These are phyloP conservation scores for Ochotona curzoniae DNA, from an alignment of 2,113 vertebrate species.

Conservation along the genomic window DNA sequence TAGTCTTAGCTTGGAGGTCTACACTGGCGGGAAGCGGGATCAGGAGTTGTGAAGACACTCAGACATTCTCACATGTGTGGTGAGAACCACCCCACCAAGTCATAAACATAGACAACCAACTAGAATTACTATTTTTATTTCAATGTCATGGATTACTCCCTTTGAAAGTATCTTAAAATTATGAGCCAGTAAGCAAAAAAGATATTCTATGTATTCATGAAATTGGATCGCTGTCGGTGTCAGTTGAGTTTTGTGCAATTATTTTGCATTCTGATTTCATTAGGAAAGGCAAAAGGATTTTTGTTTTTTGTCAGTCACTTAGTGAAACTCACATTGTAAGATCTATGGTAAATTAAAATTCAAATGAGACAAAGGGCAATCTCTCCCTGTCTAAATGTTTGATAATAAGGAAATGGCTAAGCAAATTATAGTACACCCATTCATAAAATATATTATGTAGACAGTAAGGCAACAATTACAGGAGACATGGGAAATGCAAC, in stretches of 20 bases:
- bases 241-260: background rate
- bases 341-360: slow-evolving; percentile 56
- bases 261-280: slow-evolving; percentile 43
- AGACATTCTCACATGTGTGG: too few species aligned
- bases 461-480: slow-evolving; percentile 36
- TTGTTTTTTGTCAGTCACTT: background rate
- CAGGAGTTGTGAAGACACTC: too few species aligned
- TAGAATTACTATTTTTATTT: background rate
- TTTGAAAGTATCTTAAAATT: slow-evolving; percentile 1
- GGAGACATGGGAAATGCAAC: background rate
- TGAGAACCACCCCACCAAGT: too few species aligned
- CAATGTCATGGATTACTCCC: background rate
- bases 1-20: too few species aligned
- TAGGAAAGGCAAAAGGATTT: background rate
- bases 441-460: slow-evolving; percentile 27
- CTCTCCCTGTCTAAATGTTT: background rate
- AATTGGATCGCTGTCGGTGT: background rate
- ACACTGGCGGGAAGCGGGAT: too few species aligned
- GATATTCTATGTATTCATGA: background rate
- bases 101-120: too few species aligned
- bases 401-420: slow-evolving; percentile 41
- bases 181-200: slow-evolving; percentile 23
- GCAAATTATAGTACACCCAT: slow-evolving; percentile 21
- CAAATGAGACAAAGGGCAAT: slow-evolving; percentile 30
- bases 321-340: slow-evolving; percentile 54